Evolutionary conservation across 2,797 vertebrate genomes (phyloP).

Genomic region (Gymnoscopelus microlampas): DNA sequence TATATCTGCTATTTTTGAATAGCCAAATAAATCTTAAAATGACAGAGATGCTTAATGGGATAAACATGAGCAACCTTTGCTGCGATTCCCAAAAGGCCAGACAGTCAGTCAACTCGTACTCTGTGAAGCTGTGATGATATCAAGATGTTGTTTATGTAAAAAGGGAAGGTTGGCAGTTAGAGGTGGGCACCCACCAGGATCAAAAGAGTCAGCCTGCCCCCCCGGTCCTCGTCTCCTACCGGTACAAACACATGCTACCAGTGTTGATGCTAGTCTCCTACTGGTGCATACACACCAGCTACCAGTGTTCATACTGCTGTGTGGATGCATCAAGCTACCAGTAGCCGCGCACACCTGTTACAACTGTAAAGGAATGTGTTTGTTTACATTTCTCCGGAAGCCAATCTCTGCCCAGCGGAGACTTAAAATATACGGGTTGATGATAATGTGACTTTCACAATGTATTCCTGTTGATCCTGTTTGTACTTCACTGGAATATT

Average conservation of each 20-base stretch:
- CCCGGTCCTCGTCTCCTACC: conserved; percentile 30
- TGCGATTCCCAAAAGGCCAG: too few relatives aligned
- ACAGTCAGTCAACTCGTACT: too few relatives aligned
- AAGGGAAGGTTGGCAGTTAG: neutral
- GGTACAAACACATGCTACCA: conserved; percentile 22
- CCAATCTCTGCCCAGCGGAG: conserved; percentile 16
- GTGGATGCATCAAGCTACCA: conserved; percentile 32
- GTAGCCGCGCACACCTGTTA: conserved; percentile 59
- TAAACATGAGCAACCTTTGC: too few relatives aligned
- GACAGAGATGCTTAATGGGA: too few relatives aligned
- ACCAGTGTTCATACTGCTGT: conserved; percentile 32
- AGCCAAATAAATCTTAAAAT: too few relatives aligned
- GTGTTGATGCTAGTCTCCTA: conserved; percentile 18
- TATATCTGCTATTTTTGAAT: too few relatives aligned
- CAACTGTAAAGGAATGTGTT: conserved; percentile 64
- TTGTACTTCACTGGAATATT: too few relatives aligned
- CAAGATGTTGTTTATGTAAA: too few relatives aligned
- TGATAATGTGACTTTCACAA: too few relatives aligned
- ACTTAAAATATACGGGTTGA: too few relatives aligned
- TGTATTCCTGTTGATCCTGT: too few relatives aligned
- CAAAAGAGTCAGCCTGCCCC: conserved; percentile 42
- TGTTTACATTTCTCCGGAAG: conserved; percentile 44
- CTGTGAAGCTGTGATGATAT: too few relatives aligned
- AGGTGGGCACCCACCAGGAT: conserved; percentile 38
- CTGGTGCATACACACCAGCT: conserved; percentile 38